Percentiles rank a stretch among this genome's conserved stretches.
Conservation (phyloP, 2,797 vertebrate genomes). For the Acanthurus leucopareius region DNA sequence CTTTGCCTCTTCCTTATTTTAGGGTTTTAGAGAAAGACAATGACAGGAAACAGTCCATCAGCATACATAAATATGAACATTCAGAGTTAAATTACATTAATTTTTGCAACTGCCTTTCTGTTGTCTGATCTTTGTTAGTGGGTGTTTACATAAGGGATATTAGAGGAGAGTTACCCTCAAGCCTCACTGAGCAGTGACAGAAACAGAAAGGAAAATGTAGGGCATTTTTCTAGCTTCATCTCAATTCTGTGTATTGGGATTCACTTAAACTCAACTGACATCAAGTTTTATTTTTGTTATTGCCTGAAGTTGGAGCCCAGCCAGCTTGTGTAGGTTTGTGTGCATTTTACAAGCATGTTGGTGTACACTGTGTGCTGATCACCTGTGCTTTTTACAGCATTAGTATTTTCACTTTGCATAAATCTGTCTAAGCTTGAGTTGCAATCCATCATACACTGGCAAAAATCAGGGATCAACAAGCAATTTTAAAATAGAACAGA, state of each 20-base stretch:
- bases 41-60: constrained; percentile 36
- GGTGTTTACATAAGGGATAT: too few species aligned
- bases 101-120: too few species aligned
- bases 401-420: constrained; percentile 9
- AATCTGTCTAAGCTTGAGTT: constrained; percentile 26
- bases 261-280: neutral
- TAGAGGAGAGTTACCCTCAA: neutral
- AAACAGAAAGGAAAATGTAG: neutral
- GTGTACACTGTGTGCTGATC: constrained; percentile 18
- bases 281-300: neutral
- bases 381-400: constrained; percentile 22
- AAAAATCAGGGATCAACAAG: constrained; percentile 35
- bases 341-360: neutral
- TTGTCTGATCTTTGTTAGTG: too few species aligned
- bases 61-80: constrained; percentile 1
- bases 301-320: neutral
- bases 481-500: constrained; percentile 65
- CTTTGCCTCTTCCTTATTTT: constrained; percentile 36
- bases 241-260: neutral
- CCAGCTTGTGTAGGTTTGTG: neutral
- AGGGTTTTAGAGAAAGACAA: constrained; percentile 25
- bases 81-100: too few species aligned
- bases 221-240: neutral
- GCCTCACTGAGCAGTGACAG: constrained; percentile 7
- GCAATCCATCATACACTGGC: constrained; percentile 16